Conservation (phyloP, 1,140 invertebrate species). For the Meloidogyne chitwoodi region DNA sequence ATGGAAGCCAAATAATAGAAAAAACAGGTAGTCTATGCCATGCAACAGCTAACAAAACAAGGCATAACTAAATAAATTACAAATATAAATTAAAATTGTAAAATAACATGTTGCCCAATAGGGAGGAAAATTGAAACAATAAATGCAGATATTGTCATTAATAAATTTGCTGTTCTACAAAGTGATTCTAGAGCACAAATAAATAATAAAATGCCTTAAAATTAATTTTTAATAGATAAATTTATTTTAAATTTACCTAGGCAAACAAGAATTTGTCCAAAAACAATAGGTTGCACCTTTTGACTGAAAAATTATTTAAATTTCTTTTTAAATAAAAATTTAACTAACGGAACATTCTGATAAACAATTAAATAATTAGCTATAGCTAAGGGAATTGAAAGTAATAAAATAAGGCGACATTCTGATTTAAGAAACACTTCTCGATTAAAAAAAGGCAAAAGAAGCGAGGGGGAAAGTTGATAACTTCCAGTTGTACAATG, state of each 20-base stretch:
- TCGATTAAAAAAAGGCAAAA: slow-evolving; percentile 53
- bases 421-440: slow-evolving; percentile 48
- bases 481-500: slow-evolving; percentile 46
- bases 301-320: slow-evolving; percentile 21
- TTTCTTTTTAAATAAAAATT: not conserved
- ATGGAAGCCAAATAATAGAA: slow-evolving; percentile 56
- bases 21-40: slow-evolving; percentile 47
- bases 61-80: slow-evolving; percentile 42
- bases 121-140: slow-evolving; percentile 50
- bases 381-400: slow-evolving; percentile 43
- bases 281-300: slow-evolving; percentile 39
- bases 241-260: slow-evolving; percentile 6
- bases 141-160: slow-evolving; percentile 48
- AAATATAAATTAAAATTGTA: not conserved
- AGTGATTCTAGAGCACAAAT: slow-evolving; percentile 51
- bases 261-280: slow-evolving; percentile 36
- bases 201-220: slow-evolving; percentile 26
- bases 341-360: slow-evolving; percentile 44
- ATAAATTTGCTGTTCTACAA: slow-evolving; percentile 32
- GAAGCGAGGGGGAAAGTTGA: slow-evolving; percentile 52
- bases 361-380: slow-evolving; percentile 47
- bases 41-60: slow-evolving; percentile 53
- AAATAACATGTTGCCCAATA: slow-evolving; percentile 57
- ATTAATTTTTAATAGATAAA: not conserved
- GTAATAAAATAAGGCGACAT: slow-evolving; percentile 46